phyloP scores from a whole-genome alignment of 2,797 vertebrate species.

The Chrysocyon brachyurus region DNA sequence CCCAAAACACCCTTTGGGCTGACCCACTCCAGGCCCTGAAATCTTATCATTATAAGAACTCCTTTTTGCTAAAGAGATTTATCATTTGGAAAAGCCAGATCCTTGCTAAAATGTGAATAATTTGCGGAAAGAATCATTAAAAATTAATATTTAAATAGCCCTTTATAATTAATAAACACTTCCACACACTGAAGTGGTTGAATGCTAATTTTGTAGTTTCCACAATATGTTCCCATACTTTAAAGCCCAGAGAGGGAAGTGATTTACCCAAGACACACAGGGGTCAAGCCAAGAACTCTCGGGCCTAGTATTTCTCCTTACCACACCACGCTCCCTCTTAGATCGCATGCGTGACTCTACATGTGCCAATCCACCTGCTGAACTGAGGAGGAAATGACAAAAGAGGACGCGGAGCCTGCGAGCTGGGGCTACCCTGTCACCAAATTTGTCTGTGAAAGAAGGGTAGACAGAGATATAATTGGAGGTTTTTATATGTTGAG shows the following conservation, averaged over 20 bases:
- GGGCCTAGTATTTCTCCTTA: background rate
- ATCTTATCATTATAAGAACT: background rate
- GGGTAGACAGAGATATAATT: background rate
- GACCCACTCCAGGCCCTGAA: background rate
- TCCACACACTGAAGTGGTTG: background rate
- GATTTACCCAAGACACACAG: background rate
- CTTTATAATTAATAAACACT: background rate
- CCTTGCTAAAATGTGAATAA: background rate
- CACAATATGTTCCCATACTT: background rate
- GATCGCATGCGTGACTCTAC: background rate
- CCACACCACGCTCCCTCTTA: background rate
- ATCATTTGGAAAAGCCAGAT: background rate
- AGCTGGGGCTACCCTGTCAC: background rate
- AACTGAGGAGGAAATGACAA: background rate
- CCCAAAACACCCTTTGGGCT: background rate
- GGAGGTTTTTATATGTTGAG: background rate
- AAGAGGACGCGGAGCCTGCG: too few species aligned
- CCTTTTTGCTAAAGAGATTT: background rate
- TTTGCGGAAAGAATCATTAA: background rate
- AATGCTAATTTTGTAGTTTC: background rate
- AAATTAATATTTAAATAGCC: slow-evolving; percentile 32
- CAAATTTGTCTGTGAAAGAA: background rate
- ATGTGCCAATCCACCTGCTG: rapidly evolving
- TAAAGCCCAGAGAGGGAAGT: background rate
- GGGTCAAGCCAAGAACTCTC: background rate